Percentiles rank a stretch among this genome's conserved stretches.
These are phyloP conservation scores for Lucifuga dentata DNA, from an alignment of 2,113 vertebrate species.

Conservation along the genomic window DNA sequence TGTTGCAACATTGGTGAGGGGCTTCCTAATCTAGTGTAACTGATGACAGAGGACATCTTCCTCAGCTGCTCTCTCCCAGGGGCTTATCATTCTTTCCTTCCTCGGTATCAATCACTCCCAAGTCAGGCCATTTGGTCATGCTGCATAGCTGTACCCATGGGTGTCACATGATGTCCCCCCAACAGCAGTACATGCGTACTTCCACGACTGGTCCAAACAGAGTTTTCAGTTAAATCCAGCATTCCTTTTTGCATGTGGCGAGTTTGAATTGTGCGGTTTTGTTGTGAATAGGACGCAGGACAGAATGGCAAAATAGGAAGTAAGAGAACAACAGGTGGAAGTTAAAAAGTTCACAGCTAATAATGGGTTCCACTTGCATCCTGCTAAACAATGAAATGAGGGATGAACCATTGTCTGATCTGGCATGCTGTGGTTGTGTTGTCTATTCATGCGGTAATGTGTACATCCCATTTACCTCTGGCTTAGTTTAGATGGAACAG, in stretches of 20 bases:
- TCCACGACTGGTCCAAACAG: conserved; percentile 9
- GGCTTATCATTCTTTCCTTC: conserved; percentile 48
- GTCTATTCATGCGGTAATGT: conserved; percentile 79
- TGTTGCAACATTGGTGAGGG: conserved; percentile 57
- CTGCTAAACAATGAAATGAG: conserved; percentile 54
- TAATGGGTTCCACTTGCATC: conserved; percentile 58
- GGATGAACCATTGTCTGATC: conserved; percentile 60
- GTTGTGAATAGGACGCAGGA: conserved; percentile 40
- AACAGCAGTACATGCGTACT: conserved; percentile 30
- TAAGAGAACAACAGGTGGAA: conserved; percentile 47
- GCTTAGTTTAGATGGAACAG: conserved; percentile 61
- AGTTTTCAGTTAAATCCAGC: neutral
- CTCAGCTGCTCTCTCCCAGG: conserved; percentile 69
- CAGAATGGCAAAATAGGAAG: conserved; percentile 18
- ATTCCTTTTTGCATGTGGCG: conserved; percentile 17
- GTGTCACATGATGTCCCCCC: conserved; percentile 49
- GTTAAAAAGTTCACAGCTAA: conserved; percentile 47
- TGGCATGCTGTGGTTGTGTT: conserved; percentile 63
- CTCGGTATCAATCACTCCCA: conserved; percentile 70
- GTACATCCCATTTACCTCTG: conserved; percentile 66
- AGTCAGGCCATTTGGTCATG: conserved; percentile 59
- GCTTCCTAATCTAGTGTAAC: conserved; percentile 73
- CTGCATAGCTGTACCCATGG: conserved; percentile 34
- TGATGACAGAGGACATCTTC: conserved; percentile 64
- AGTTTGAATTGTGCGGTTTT: conserved; percentile 24